Base-by-base conservation (phyloP, 1,140 invertebrate genomes). In the Drosophila carrolli region DNA sequence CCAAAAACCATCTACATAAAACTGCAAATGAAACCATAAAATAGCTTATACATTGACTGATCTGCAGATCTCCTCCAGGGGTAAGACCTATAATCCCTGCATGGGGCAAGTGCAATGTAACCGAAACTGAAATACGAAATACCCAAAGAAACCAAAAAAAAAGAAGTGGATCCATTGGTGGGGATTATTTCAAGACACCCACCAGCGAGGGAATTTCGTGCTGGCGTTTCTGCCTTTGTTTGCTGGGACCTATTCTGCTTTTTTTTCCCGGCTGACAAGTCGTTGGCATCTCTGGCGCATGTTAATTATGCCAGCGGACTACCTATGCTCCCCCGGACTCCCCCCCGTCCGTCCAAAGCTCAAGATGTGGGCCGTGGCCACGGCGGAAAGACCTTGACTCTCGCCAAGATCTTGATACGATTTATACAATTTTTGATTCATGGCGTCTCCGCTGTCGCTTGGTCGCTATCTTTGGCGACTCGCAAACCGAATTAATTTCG, bases 381-480 rank as follows among this genome's bases (percentile, higher is more conserved):
- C 51, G 75, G 13, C 38, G 59, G n/a, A n/a, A 61, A 86, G 83
- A 88, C 83, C 83, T 88, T 88, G 83, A 88, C 83, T 88, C 84
- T 88, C 60, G 66, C 57, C 56, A 74, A 83, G 76, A 89, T 89
- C 85, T 84, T 74, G 76, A 88, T 88, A 80, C 84, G 80, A 89
- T 89, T 84, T 79, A 88, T 88, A 89, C 72, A 79, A 89, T 70
- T 80, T 89, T 89, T 88, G 84, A 89, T 89, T 88, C 83, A 88
- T 88, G 75, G 80, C 75, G 72, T 82, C 62, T 72, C 62, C 46
- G 46, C 60, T 55, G 37, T 57, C 35, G 38, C 55, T 35, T 10
- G 47, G 19, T 65, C 4, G 51, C 79, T 60, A 53, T 57, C 74
- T 73, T 81, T 65, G 65, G 56, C 65, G 32, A 37, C 58, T 81